A percentile compares a stretch with the other conserved stretches of the same genome.
These are phyloP conservation scores for Lethrus apterus DNA, from an alignment of 1,140 invertebrate genomes.

Conservation along the genomic window DNA sequence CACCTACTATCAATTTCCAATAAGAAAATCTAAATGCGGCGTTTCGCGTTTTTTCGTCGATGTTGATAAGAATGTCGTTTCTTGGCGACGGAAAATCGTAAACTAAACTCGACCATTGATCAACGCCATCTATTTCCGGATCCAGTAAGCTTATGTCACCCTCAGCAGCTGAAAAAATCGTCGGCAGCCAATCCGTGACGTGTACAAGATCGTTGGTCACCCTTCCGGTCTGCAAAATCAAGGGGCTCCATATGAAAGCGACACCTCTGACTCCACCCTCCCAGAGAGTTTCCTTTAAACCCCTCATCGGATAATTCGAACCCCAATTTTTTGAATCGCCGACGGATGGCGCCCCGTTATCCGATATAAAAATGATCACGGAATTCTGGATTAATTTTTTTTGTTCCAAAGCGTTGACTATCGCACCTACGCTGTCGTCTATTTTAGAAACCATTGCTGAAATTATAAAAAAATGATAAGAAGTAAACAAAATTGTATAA, in stretches of 20 bases:
- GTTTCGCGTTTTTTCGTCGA: constrained; percentile 42
- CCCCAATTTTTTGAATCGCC: constrained; percentile 50
- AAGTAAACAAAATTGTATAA: constrained; percentile 10
- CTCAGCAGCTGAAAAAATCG: constrained; percentile 44
- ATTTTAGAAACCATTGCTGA: constrained; percentile 63
- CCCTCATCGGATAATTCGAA: constrained; percentile 60
- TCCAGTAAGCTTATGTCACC: constrained; percentile 39
- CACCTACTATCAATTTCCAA: constrained; percentile 46
- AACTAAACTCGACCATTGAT: constrained; percentile 45
- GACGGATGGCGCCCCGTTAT: constrained; percentile 53
- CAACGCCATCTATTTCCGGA: constrained; percentile 42
- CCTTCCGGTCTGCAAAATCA: constrained; percentile 43
- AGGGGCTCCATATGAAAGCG: constrained; percentile 51
- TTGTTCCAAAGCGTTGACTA: constrained; percentile 52
- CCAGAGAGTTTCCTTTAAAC: constrained; percentile 46
- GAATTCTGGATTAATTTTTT: constrained; percentile 57
- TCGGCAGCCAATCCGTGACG: constrained; percentile 67
- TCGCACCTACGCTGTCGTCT: constrained; percentile 61
- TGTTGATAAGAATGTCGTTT: constrained; percentile 42
- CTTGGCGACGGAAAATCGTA: constrained; percentile 42
- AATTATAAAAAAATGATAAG: constrained; percentile 14
- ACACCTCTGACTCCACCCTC: constrained; percentile 61
- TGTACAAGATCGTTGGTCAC: constrained; percentile 57
- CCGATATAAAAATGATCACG: constrained; percentile 64
- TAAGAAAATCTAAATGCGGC: constrained; percentile 40